phyloP scores from a whole-genome alignment of 2,888 invertebrate genomes.

The Aphidius colemani region DNA sequence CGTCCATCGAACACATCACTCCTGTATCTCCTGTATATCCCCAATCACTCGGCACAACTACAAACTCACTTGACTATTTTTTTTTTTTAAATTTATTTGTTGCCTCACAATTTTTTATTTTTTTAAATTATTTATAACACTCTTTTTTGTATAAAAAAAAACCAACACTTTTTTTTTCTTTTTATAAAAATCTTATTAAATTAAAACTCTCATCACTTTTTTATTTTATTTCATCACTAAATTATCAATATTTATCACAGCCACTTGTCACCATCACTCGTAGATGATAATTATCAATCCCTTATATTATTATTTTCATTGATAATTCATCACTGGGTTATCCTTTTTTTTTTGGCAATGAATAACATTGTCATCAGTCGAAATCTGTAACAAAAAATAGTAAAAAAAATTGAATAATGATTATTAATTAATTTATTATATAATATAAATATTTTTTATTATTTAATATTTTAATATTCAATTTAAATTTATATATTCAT shows the following conservation, averaged over 20 bases:
- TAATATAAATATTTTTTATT: constrained; percentile 10
- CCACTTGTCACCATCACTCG: constrained; percentile 19
- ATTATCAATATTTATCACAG: constrained; percentile 16
- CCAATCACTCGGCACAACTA: constrained; percentile 26
- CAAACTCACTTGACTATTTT: constrained; percentile 27
- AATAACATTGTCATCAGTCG: constrained; percentile 19
- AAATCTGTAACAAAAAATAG: constrained; percentile 24
- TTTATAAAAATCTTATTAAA: constrained; percentile 11
- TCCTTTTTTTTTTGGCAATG: constrained; percentile 9
- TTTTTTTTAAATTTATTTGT: constrained; percentile 6
- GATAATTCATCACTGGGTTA: constrained; percentile 15
- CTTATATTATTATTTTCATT: neutral
- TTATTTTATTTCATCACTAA: neutral
- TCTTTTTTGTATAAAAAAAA: neutral
- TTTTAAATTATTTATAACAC: constrained; percentile 19
- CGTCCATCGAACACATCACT: constrained; percentile 59
- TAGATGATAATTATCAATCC: constrained; percentile 25
- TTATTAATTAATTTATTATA: constrained; percentile 5
- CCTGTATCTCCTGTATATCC: constrained; percentile 34
- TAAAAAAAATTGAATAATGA: neutral
- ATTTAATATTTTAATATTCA: constrained; percentile 20
- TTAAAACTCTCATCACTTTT: neutral
- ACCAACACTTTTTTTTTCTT: constrained; percentile 9
- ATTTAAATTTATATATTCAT: no score
- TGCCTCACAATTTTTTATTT: constrained; percentile 21